Evolutionary conservation across 2,113 vertebrate genomes (phyloP).

Genomic region (Calidris pugnax): DNA sequence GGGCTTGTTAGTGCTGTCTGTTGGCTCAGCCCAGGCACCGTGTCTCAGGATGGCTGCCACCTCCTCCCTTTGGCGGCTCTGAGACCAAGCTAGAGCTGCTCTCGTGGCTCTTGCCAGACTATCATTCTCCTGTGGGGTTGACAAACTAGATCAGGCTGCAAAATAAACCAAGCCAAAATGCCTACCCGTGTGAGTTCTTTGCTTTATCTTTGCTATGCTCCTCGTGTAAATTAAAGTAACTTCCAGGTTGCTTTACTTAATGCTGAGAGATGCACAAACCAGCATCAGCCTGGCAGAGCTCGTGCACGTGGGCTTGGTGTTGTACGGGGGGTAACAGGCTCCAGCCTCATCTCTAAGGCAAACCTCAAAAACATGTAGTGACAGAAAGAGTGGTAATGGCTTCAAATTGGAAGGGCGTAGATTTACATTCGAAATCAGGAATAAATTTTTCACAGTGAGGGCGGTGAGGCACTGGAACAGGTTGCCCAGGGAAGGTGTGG

Average conservation of each 20-base stretch:
- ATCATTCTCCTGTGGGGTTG: not conserved
- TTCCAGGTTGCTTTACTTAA: not conserved
- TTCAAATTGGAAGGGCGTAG: not conserved
- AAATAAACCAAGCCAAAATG: not conserved
- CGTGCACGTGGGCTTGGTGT: accelerated
- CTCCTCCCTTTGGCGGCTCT: not conserved
- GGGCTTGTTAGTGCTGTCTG: not conserved
- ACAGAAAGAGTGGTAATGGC: not conserved
- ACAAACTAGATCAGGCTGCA: not conserved
- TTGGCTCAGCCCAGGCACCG: not conserved
- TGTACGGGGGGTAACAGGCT: not conserved
- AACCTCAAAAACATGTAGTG: not conserved
- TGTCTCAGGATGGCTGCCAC: not conserved
- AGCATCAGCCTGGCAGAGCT: not conserved
- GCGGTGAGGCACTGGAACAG: not conserved
- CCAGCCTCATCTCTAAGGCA: not conserved
- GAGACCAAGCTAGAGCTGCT: not conserved
- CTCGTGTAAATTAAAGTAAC: not conserved
- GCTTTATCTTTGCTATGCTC: not conserved
- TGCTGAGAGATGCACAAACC: not conserved
- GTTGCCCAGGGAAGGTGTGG: not conserved
- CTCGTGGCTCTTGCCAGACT: not conserved
- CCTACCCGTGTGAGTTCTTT: accelerated
- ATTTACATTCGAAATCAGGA: not conserved
- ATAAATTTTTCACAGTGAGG: not conserved